These are phyloP conservation scores for Lophura nycthemera DNA, from an alignment of 2,113 vertebrate genomes.

Conservation along the genomic window DNA sequence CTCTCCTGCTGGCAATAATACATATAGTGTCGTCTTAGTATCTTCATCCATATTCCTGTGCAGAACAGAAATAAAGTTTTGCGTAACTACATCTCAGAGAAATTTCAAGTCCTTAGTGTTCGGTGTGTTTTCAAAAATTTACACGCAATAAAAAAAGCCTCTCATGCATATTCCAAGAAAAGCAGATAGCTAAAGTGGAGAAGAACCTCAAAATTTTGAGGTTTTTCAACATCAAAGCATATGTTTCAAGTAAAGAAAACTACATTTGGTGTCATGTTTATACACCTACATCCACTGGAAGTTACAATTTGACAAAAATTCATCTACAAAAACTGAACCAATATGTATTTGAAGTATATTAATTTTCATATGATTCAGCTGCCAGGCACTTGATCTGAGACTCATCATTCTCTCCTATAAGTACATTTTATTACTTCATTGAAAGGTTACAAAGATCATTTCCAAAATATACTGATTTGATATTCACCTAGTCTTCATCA, in stretches of 20 bases:
- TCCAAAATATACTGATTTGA: slow-evolving; percentile 24
- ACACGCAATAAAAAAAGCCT: not conserved
- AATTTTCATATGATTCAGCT: not conserved
- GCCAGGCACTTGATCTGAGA: not conserved
- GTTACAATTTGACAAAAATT: not conserved
- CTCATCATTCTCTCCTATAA: not conserved
- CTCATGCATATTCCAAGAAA: not conserved
- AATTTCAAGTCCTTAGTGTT: not conserved
- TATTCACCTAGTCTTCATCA: slow-evolving; percentile 33
- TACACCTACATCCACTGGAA: not conserved
- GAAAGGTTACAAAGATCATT: slow-evolving; percentile 28
- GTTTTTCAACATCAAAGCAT: not conserved
- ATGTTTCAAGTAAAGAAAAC: not conserved
- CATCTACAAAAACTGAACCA: not conserved
- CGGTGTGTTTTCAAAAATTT: not conserved
- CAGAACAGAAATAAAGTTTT: not conserved
- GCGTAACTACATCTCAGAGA: not conserved
- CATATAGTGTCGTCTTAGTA: not conserved
- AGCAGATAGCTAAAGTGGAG: not conserved
- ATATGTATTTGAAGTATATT: not conserved
- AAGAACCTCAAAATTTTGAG: not conserved
- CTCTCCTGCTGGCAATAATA: not conserved
- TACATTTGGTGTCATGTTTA: not conserved
- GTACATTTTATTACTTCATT: slow-evolving; percentile 27
- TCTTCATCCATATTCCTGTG: not conserved